Evolutionary conservation across 2,113 vertebrate genomes (phyloP), one percentile per base, ranked within the genome.

Genomic region (Tupaia tana): DNA sequence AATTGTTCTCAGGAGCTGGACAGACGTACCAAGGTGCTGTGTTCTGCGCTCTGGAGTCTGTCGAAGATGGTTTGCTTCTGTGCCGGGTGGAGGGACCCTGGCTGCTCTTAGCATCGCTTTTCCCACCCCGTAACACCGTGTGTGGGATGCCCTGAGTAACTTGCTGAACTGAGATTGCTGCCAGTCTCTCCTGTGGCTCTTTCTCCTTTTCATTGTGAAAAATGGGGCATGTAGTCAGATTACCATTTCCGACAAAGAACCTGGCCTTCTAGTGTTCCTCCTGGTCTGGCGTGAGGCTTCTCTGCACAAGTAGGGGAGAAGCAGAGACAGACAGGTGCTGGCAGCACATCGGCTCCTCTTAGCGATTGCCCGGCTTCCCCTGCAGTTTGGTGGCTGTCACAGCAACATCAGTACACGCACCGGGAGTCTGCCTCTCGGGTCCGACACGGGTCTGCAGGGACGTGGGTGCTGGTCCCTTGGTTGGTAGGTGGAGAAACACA

Each of bases 11-110:
- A 29, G 78, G 66, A 88, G 5, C 73, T 81, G 7, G 77, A 22
- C 25, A 34, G 9, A 16, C 31, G 20, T 19, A 59, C n/a, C 9
- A 3, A 29, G n/a, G 25, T 0, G 0, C 1, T 1, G 71, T 66
- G 16, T 78, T 43, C 22, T 67, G 22, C 25, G 22, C 22, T 20
- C 22, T 20, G 15, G 61, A 56, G 24, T 3, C 10, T 22, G 1
- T 9, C 27, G 9, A 29, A 11, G 8, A 24, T 54, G 13, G 61
- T 52, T 66, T 64, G 34, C 24, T 66, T 14, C 31, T 18, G 4
- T 7, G 9, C 27, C 16, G 5, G 63, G n/a, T 34, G 4, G 9
- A 22, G 4, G n/a, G 58, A 1, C 19, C 52, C 31, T 24, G 20
- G 24, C 78, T 66, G 16, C 52, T 9, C 0, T 18, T 24, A 8